Percentiles rank a stretch among this genome's conserved stretches.
These are phyloP conservation scores for Miniopterus natalensis DNA, from an alignment of 2,113 vertebrate species.

Conservation along the genomic window DNA sequence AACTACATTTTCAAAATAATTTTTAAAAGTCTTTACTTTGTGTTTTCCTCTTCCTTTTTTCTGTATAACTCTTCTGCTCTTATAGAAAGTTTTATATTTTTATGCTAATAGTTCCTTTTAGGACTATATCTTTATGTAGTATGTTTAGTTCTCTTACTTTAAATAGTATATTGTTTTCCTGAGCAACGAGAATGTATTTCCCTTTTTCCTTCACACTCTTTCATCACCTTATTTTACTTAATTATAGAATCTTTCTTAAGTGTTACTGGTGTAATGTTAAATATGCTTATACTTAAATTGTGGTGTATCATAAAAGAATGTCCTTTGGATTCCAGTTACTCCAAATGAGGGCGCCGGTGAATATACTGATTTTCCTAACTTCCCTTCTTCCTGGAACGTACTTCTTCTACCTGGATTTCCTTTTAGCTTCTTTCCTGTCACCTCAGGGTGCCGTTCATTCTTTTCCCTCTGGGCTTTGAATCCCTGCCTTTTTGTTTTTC, in stretches of 20 bases:
- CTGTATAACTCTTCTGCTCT: not conserved
- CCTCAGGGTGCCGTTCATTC: not conserved
- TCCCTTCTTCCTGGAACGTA: not conserved
- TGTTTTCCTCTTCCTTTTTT: not conserved
- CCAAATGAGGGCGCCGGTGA: not conserved
- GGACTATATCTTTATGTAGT: not conserved
- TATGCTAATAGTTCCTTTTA: not conserved
- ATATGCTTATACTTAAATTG: slow-evolving; percentile 17
- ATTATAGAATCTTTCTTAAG: not conserved
- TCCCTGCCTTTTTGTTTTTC: not conserved
- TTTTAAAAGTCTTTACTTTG: not conserved
- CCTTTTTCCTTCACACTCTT: not conserved
- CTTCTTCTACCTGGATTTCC: not conserved
- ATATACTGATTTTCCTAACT: not conserved
- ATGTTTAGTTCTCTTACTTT: not conserved
- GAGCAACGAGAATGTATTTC: not conserved
- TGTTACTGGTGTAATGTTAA: not conserved
- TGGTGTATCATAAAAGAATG: slow-evolving; percentile 29
- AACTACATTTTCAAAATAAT: not conserved
- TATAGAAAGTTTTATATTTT: not conserved
- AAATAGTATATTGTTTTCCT: not conserved
- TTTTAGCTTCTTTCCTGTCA: slow-evolving; percentile 41
- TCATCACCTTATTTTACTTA: slow-evolving; percentile 35
- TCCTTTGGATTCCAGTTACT: not conserved
- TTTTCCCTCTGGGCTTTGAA: not conserved